Evolutionary conservation across 37 sponge, comb jelly and placozoan species (phyloP), one percentile per base, ranked within the genome.

Genomic region (Amphimedon queenslandica): DNA sequence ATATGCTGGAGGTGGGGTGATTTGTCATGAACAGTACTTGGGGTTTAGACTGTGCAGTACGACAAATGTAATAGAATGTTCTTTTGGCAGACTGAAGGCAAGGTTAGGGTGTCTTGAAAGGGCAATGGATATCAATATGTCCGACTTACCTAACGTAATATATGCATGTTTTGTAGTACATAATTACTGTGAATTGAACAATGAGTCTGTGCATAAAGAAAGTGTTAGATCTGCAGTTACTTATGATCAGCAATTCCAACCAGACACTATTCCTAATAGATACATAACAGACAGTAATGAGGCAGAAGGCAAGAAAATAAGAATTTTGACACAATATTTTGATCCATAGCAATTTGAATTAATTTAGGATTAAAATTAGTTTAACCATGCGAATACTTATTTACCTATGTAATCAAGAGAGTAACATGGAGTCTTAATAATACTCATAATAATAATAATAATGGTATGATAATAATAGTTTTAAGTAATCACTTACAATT

Each of bases 51-150:
- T 77, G 1, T 66, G 56, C 41, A 66, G 66, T 47, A 57, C 68
- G 10, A 67, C 57, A 24, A 69, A 56, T 53, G 79, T 78, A 1
- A 78, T 78, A 33, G 79, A 78, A 51, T 78, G 79, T 57, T 58
- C 79, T 24, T 78, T 78, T 57, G 79, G 79, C 2, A 35, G 79
- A 20, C 42, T 78, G 25, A 78, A 78, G 34, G 70, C 79, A 24
- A 2, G 79, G 2, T 78, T 78, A 37, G 37, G 39, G 55, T 33
- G 39, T 38, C 29, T 75, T 2, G 2, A 32, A 34, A 57, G 73
- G 55, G 58, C 42, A 4, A 75, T 75, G 76, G 76, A 75, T 25
- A 75, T 75, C 5, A 75, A 75, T 31, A 58, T 75, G 65, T 43
- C 55, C 40, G 77, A 74, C 63, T 20, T 74, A 27, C 77, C 77